A percentile compares a stretch with the other conserved stretches of the same genome.
phyloP scores from a whole-genome alignment of 2,113 vertebrate species.

The Rattus norvegicus region GRCr8 NC_086020.1:245260001-245260500 shows the following conservation, averaged over 20 bases:
- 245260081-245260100: neutral
- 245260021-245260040: neutral
- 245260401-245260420: neutral
- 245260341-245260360: neutral
- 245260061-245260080: neutral
- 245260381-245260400: neutral
- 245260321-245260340: neutral
- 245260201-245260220: neutral
- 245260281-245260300: neutral
- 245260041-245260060: neutral
- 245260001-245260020: neutral
- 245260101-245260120: neutral
- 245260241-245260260: neutral
- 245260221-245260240: neutral
- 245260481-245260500: neutral
- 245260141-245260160: neutral
- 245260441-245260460: accelerated
- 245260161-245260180: neutral
- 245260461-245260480: neutral
- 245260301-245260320: neutral
- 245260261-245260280: neutral
- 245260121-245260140: neutral
- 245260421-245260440: neutral
- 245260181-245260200: neutral
- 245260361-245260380: neutral